Evolutionary conservation across 2,888 invertebrate genomes (phyloP).

Genomic region (Sminthurides aquaticus): DNA sequence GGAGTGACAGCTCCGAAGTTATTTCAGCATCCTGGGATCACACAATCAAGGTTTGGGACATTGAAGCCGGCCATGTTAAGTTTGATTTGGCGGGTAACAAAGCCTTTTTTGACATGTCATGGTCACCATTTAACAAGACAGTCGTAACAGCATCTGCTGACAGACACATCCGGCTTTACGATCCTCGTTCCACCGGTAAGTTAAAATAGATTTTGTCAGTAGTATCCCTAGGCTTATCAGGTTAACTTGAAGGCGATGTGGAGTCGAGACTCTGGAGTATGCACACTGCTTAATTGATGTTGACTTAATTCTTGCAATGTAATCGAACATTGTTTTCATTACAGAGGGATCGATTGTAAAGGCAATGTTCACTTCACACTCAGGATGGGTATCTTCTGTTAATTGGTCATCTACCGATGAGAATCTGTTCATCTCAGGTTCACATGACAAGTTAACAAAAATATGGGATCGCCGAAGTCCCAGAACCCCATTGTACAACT

Average conservation of each 20-base stretch:
- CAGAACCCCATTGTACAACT: constrained; percentile 81
- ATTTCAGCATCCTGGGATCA: constrained; percentile 93
- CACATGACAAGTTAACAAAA: constrained; percentile 84
- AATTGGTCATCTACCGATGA: constrained; percentile 78
- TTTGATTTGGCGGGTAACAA: constrained; percentile 80
- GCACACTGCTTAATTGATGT: no score
- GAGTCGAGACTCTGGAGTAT: neutral
- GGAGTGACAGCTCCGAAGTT: constrained; percentile 71
- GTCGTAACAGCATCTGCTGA: constrained; percentile 86
- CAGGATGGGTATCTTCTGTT: constrained; percentile 84
- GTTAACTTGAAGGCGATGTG: neutral
- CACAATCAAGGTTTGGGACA: constrained; percentile 88
- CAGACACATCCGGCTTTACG: constrained; percentile 80
- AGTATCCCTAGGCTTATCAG: neutral
- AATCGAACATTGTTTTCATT: constrained; percentile 45
- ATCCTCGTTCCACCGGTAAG: constrained; percentile 75
- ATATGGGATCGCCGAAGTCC: constrained; percentile 92
- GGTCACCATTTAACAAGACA: constrained; percentile 66
- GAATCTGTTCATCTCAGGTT: constrained; percentile 82
- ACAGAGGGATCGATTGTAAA: constrained; percentile 80
- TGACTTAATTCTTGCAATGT: no score
- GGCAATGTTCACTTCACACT: constrained; percentile 77
- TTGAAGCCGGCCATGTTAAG: constrained; percentile 73
- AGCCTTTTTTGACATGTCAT: constrained; percentile 78
- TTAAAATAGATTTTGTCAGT: neutral